Base-by-base conservation (phyloP, 2,797 vertebrate genomes). In the Adelosebastes latens region DNA sequence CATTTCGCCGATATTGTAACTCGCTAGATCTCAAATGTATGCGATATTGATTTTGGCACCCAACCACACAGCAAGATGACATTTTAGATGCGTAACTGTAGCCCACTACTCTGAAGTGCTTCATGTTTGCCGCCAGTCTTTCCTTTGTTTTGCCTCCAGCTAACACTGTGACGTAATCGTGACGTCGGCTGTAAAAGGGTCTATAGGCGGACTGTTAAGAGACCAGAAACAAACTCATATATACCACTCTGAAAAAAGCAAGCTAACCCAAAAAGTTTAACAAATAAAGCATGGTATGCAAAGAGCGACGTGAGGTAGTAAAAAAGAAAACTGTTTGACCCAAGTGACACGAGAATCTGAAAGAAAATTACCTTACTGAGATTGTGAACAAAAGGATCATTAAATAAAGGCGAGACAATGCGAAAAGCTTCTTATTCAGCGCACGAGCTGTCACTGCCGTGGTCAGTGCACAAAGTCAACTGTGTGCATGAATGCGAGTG, bases 361-460 rank as follows among this genome's bases (percentile, higher is more conserved):
- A 65, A 53, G 20, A 79, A 66, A 64, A 6, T 22, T 3, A 60
- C 61, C 1, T 0, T 0, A 34, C 39, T 24, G 58, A 75, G 63
- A 7, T 65, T 60, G 59, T 65, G 79, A 55, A 77, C 53, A 72
- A 80, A 77, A 61, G 71, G 10, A 71, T 80, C 65, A 75, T 80
- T 81, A 77, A 76, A 75, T 27, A 39, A 77, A 79, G 9, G 10
- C 3, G 46, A 71, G 46, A 80, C 64, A 20, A 78, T 56, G 25
- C 11, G 3, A 66, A 70, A 69, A 58, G 32, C 14, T 65, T 81
- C 39, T 64, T 61, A 81, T 70, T 78, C 63, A 71, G 60, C 56
- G 56, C 29, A 67, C 65, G 52, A 76, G 75, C 65, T 69, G 9
- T 8, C 11, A 14, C 65, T 39, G 67, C 31, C 42, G 70, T 56